Conservation (phyloP, 2,888 invertebrate genomes). For the Aphodius sticticus region DNA sequence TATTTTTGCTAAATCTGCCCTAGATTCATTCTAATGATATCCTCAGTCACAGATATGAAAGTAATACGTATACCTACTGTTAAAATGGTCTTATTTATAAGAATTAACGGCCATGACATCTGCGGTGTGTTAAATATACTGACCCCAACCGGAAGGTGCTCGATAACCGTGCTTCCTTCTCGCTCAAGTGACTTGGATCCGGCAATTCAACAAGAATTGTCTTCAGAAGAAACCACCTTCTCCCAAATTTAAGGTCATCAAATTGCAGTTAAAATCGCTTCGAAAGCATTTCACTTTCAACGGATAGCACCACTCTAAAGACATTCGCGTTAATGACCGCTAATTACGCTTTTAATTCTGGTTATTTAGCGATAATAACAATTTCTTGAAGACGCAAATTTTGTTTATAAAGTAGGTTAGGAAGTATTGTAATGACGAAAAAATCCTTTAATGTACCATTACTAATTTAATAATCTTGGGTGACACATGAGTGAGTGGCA, state of each 20-base stretch:
- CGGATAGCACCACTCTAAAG: neutral
- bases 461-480: neutral
- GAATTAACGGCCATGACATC: neutral
- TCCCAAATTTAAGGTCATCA: neutral
- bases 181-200: constrained; percentile 28
- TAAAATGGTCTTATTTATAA: neutral
- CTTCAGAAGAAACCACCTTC: neutral
- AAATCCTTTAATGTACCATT: neutral
- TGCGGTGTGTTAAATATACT: neutral
- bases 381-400: neutral
- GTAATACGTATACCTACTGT: neutral
- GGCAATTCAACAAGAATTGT: neutral
- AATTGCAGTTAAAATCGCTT: neutral
- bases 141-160: constrained; percentile 41
- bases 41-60: neutral
- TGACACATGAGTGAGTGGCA: neutral
- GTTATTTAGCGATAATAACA: neutral
- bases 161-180: constrained; percentile 42
- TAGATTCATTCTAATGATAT: constrained; percentile 4
- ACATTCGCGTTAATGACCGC: neutral
- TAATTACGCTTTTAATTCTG: neutral
- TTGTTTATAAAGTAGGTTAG: neutral
- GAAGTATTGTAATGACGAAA: neutral
- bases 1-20: neutral
- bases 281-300: neutral